These are phyloP conservation scores for Acleris sparsana DNA, from an alignment of 2,888 invertebrate genomes.

Conservation along the genomic window DNA sequence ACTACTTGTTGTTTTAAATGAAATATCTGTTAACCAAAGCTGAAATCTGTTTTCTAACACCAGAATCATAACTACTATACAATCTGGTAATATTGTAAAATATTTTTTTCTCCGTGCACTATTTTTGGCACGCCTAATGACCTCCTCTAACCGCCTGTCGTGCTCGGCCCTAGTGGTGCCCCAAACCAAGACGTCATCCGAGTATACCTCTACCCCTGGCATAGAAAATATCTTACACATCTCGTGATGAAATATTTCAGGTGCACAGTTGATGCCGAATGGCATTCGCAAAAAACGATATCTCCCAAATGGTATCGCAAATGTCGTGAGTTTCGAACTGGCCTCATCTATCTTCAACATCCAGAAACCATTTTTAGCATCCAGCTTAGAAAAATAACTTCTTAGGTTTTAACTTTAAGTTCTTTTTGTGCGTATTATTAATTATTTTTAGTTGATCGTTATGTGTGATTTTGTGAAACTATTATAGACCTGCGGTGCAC, in stretches of 20 bases:
- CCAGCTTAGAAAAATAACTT: slow-evolving; percentile 35
- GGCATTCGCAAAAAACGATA: slow-evolving; percentile 34
- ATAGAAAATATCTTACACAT: slow-evolving; percentile 34
- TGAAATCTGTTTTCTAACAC: no score
- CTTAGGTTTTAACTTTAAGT: no score
- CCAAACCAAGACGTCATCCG: slow-evolving; percentile 28
- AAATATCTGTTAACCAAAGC: no score
- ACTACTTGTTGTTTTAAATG: no score
- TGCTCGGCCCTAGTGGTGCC: slow-evolving; percentile 28
- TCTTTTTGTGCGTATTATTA: no score
- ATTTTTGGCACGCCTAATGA: not conserved
- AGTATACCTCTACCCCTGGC: slow-evolving; percentile 31
- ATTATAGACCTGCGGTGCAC: no score
- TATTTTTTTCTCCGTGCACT: no score
- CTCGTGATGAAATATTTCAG: slow-evolving; percentile 9
- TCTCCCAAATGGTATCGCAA: slow-evolving; percentile 31
- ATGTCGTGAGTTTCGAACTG: slow-evolving; percentile 35
- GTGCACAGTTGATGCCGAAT: slow-evolving; percentile 30
- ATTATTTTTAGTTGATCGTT: no score
- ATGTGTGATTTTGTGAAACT: no score
- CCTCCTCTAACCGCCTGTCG: slow-evolving; percentile 20
- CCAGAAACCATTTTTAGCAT: slow-evolving; percentile 37
- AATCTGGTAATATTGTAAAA: no score
- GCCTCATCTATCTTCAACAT: slow-evolving; percentile 29
- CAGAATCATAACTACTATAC: no score